Conservation (phyloP, 2,888 invertebrate genomes). For the Herminia tarsipennalis region DNA sequence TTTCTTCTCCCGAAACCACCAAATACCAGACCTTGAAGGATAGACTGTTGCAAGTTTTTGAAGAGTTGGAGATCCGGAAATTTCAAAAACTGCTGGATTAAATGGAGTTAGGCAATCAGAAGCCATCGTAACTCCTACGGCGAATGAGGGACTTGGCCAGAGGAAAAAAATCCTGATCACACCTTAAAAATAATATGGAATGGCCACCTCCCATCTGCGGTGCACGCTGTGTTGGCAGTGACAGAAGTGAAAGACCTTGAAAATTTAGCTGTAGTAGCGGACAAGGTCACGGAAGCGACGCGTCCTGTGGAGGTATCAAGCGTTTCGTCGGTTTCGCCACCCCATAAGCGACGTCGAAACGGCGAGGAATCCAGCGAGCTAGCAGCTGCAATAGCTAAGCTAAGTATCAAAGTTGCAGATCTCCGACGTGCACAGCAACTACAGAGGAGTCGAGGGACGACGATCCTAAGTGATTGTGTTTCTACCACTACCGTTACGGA, state of each 20-base stretch:
- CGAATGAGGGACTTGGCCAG: background rate
- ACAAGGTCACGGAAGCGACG: background rate
- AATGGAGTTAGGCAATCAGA: too few species aligned
- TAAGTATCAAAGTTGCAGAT: too few species aligned
- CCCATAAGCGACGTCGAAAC: background rate
- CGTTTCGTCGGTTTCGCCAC: background rate
- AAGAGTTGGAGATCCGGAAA: background rate
- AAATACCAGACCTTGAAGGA: background rate
- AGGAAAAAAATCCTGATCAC: background rate
- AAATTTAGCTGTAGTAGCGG: too few species aligned
- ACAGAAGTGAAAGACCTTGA: background rate
- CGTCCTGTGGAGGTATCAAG: background rate
- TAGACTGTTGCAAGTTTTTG: background rate
- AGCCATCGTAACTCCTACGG: background rate
- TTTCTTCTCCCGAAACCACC: background rate
- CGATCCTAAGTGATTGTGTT: constrained; percentile 2
- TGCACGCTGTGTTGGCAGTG: background rate
- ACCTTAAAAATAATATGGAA: background rate
- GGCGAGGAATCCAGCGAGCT: background rate
- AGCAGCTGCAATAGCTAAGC: background rate
- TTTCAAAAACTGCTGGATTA: too few species aligned
- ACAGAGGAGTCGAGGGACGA: background rate
- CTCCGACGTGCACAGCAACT: background rate
- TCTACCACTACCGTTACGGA: constrained; percentile 3
- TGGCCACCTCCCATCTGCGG: background rate